Percentiles rank a stretch among this genome's conserved stretches.
These are phyloP conservation scores for Periparus ater DNA, from an alignment of 2,797 vertebrate species.

Conservation along the genomic window DNA sequence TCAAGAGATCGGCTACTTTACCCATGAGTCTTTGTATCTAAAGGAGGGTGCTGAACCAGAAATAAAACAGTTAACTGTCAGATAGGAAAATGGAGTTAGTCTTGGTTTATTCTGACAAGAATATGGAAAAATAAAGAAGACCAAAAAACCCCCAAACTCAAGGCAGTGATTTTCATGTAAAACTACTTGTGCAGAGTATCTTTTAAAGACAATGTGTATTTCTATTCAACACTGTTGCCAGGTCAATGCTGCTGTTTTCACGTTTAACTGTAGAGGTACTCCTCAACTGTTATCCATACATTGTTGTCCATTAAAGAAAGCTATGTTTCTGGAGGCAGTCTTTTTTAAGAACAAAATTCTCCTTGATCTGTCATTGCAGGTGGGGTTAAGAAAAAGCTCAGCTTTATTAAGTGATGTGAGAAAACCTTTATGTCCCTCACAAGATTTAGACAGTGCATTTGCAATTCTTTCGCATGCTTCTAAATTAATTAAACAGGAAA, in stretches of 20 bases:
- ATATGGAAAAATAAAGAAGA: background rate
- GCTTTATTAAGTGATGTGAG: background rate
- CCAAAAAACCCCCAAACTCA: background rate
- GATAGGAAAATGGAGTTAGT: background rate
- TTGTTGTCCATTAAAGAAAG: constrained; percentile 3
- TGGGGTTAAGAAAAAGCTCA: background rate
- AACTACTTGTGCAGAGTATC: background rate
- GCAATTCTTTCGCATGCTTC: background rate
- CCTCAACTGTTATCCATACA: background rate
- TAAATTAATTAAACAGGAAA: background rate
- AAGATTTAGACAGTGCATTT: background rate
- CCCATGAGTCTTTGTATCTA: background rate
- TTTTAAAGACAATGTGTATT: background rate
- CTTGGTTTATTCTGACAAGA: background rate
- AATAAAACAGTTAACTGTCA: background rate
- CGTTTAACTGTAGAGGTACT: background rate
- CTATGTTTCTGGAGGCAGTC: background rate
- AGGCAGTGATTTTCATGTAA: background rate
- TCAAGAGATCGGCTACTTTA: background rate
- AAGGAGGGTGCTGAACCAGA: background rate
- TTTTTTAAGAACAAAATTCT: constrained; percentile 11
- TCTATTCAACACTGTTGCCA: background rate
- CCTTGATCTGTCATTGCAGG: constrained; percentile 21
- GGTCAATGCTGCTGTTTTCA: background rate
- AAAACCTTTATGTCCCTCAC: background rate